Base-by-base conservation (phyloP, 2,888 invertebrate species). In the Phorcus lineatus region DNA sequence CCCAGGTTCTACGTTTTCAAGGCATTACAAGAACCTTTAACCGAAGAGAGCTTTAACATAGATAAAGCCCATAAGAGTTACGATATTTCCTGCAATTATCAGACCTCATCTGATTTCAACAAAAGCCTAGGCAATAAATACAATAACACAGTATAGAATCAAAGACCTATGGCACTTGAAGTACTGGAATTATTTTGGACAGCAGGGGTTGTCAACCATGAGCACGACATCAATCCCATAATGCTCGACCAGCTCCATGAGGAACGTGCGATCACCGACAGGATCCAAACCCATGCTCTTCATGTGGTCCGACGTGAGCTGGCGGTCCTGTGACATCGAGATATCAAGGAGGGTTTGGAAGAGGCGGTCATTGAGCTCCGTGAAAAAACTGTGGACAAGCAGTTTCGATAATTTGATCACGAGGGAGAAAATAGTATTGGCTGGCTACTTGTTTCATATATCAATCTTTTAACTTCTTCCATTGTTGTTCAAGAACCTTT, bases 191-290 rank as follows among this genome's bases (percentile, higher is more conserved):
- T 80, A 92, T 80, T 90, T 91, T 4, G 92, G 92, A 85, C 93
- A 93, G 84, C 93, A 93, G 7, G 93, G 92, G 82, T 93, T 93
- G 82, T 93, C 93, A 16, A 92, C 91, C 89, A 92, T 90, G 17
- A 93, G 88, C 24, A 93, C 91, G 36, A 93, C 93, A 86, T 93
- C 93, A 74, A 93, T 92, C 80, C 92, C 93, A 88, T 93, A 93
- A 79, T 90, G 91, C 86, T 93, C 93, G 28, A 92, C 90, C 53
- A 93, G 87, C 81, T 93, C 92, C 90, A 92, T 92, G 16, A 93
- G 89, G 83, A 93, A 93, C 19, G 90, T 86, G 53, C 93, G 88
- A 84, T 93, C 93, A 31, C 91, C 92, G 17, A 89, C 85, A 0
- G 93, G 93, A 86, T 93, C 92, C 31, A 93, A 89, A 7, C 93